Evolutionary conservation across 2,888 invertebrate species (phyloP).

Genomic region (Sinodicranocentrus sp.): DNA sequence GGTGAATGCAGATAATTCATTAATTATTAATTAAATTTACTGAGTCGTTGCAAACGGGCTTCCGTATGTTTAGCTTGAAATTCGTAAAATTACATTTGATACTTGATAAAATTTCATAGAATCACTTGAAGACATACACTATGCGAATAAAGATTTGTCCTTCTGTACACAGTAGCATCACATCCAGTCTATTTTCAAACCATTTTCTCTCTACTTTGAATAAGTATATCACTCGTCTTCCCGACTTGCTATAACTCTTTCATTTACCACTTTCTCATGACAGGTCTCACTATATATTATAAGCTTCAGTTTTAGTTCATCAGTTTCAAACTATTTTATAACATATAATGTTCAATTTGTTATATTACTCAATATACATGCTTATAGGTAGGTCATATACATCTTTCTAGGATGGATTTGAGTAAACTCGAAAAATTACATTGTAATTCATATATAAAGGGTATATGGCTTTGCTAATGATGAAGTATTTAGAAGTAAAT

Average conservation of each 20-base stretch:
- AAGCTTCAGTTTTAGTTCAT: neutral
- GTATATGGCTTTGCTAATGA: neutral
- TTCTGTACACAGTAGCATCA: slow-evolving; percentile 18
- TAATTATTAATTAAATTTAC: too few species aligned
- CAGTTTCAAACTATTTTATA: too few species aligned
- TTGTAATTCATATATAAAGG: neutral
- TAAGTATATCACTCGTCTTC: neutral
- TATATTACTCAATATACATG: neutral
- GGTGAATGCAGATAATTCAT: too few species aligned
- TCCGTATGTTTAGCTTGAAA: too few species aligned
- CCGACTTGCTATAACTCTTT: neutral
- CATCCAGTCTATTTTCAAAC: slow-evolving; percentile 18
- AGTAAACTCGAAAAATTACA: slow-evolving; percentile 52
- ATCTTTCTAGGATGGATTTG: slow-evolving; percentile 55
- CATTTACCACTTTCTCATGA: neutral
- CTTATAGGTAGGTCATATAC: neutral
- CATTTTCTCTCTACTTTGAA: neutral
- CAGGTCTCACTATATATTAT: slow-evolving; percentile 11
- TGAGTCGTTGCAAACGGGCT: too few species aligned
- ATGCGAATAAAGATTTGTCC: neutral
- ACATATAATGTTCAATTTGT: too few species aligned
- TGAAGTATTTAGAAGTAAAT: neutral
- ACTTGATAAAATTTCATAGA: too few species aligned
- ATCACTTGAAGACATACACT: too few species aligned
- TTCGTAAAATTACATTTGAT: too few species aligned